Evolutionary conservation across 2,113 vertebrate genomes (phyloP).

Genomic region (Myrmecobius fasciatus): DNA sequence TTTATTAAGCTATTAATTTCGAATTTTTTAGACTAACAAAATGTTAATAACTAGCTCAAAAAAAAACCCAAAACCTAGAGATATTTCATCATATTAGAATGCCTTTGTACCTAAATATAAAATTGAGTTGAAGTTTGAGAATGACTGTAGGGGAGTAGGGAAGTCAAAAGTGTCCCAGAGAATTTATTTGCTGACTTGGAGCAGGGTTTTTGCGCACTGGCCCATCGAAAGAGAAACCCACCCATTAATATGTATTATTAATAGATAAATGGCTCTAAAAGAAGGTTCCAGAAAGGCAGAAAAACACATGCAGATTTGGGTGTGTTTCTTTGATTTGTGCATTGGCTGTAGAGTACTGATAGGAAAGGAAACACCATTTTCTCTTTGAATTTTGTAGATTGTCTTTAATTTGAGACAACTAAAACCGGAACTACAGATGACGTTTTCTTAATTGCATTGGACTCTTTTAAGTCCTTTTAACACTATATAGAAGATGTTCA

Average conservation of each 20-base stretch:
- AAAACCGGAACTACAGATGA: constrained; percentile 3
- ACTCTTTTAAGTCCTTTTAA: constrained; percentile 18
- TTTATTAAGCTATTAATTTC: not conserved
- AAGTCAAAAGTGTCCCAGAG: constrained; percentile 20
- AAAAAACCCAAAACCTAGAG: not conserved
- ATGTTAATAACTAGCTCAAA: constrained; percentile 11
- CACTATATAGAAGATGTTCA: constrained; percentile 34
- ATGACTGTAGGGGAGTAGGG: not conserved
- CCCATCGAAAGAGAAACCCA: constrained; percentile 27
- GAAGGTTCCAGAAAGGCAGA: not conserved
- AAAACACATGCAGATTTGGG: not conserved
- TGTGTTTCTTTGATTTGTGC: not conserved
- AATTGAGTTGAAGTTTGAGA: not conserved
- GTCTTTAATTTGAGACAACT: constrained; percentile 50
- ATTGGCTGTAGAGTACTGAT: not conserved
- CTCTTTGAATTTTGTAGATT: constrained; percentile 61
- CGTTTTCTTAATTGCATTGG: constrained; percentile 48
- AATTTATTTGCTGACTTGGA: constrained; percentile 25
- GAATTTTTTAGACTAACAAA: constrained; percentile 26
- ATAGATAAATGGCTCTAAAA: not conserved
- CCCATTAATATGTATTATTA: not conserved
- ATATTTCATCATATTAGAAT: constrained; percentile 10
- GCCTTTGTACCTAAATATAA: not conserved
- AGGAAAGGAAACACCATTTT: constrained; percentile 24
- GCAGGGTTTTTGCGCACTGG: constrained; percentile 1